These are phyloP conservation scores for Eupithecia insigniata DNA, from an alignment of 2,888 invertebrate species.

Conservation along the genomic window DNA sequence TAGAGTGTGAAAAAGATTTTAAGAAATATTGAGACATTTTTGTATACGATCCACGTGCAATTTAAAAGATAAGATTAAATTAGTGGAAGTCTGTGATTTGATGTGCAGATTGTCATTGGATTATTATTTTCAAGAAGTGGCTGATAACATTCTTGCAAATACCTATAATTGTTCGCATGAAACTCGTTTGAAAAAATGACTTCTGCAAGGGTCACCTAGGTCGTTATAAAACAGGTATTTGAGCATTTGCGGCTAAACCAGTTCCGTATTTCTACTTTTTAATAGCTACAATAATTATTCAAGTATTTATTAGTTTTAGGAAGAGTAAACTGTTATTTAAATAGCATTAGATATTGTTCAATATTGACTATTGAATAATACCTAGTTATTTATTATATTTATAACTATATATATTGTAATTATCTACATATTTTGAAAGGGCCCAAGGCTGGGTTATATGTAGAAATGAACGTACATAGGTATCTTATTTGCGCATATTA, in stretches of 20 bases:
- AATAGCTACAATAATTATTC: slow-evolving; percentile 10
- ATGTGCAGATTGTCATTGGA: slow-evolving; percentile 9
- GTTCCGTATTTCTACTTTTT: slow-evolving; percentile 11
- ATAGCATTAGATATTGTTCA: no score
- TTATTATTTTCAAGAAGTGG: slow-evolving; percentile 18
- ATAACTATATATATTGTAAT: no score
- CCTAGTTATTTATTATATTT: no score
- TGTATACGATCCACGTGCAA: background rate
- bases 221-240: slow-evolving; percentile 13
- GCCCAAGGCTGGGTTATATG: no score
- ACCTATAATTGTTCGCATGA: background rate
- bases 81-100: slow-evolving; percentile 2
- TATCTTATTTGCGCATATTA: no score
- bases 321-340: background rate
- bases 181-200: slow-evolving; percentile 4
- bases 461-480: no score
- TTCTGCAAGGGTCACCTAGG: slow-evolving; percentile 19
- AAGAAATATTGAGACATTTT: background rate
- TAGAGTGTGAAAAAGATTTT: no score
- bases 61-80: slow-evolving; percentile 21
- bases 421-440: no score
- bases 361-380: no score
- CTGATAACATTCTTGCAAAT: background rate
- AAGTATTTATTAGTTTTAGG: slow-evolving; percentile 18
- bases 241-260: slow-evolving; percentile 13